Percentiles rank a stretch among this genome's conserved stretches.
These are phyloP conservation scores for Ameiurus melas DNA, from an alignment of 2,113 vertebrate genomes.

Conservation along the genomic window DNA sequence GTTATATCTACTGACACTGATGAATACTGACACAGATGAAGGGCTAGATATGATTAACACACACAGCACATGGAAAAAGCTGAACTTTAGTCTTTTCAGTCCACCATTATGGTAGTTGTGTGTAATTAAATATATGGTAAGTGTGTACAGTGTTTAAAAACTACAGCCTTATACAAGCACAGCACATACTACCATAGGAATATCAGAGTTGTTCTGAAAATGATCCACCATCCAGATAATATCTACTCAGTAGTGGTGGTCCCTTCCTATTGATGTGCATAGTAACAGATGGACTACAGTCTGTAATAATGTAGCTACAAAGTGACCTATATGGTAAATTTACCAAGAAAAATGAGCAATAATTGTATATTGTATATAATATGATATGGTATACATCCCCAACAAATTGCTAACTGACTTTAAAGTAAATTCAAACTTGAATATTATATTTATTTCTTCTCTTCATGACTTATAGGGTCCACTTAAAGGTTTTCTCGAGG, in stretches of 20 bases:
- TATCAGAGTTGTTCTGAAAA: neutral
- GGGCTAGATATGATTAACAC: neutral
- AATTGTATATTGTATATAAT: neutral
- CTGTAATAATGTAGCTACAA: neutral
- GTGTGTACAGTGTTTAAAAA: neutral
- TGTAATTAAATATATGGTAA: neutral
- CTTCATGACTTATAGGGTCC: conserved; percentile 78
- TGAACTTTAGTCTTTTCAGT: neutral
- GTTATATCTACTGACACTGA: neutral
- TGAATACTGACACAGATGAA: neutral
- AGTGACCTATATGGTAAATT: neutral
- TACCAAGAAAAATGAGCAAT: neutral
- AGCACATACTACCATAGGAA: neutral
- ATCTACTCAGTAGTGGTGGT: neutral
- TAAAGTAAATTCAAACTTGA: neutral
- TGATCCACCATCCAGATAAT: neutral
- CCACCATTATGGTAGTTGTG: neutral
- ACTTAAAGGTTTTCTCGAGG: conserved; percentile 91
- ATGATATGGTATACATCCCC: neutral
- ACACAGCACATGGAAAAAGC: neutral
- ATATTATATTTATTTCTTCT: neutral
- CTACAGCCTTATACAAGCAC: neutral
- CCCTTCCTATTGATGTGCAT: neutral
- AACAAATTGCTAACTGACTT: neutral
- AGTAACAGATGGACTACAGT: neutral